Evolutionary conservation across 1,140 invertebrate genomes (phyloP), one percentile per base, ranked within the genome.

Genomic region (Andrena cerasifolii): DNA sequence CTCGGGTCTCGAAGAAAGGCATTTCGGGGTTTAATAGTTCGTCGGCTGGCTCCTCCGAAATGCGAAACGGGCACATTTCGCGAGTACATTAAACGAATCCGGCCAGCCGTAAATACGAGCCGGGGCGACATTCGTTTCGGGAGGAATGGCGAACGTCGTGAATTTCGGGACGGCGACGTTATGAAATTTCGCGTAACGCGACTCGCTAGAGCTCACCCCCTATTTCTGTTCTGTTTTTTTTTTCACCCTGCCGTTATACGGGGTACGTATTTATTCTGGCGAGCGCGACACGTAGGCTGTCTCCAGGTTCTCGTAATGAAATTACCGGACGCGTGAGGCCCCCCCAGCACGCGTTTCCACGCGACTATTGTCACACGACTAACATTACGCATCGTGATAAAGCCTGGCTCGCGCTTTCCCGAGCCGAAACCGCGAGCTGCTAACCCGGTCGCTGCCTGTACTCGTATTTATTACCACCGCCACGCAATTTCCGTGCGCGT

Each of bases 231-330:
- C 10, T 21, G 40, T 59, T 51, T 24, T 63, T 54, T 47, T 33
- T 18, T 26, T 31, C n/a, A 24, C 1, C 16, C 14, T 0, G 4
- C 16, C 1, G 6, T 63, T 54, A 5, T 31, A 36, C 18, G 5
- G 6, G 2, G 24, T 12, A 18, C 18, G n/a, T 24, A 36, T 51
- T 62, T 45, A 33, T 45, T 24, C 5, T 31, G 21, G 12, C 45
- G 58, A 21, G 21, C 10, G 49, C 14, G 47, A 40, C 71, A 14
- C 61, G 71, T 43, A 66, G 36, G 26, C 45, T 26, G 36, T 43
- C 31, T 16, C 12, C 14, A 59, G 56, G 84, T 86, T 85, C 84
- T 87, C 83, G 74, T 85, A 87, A 87, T 85, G 82, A 85, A 85
- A 85, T 87, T 87, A 85, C 82, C 70, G 65, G 63, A 51, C 12